Evolutionary conservation across 1,140 invertebrate genomes (phyloP).

Genomic region (Pinna nobilis): DNA sequence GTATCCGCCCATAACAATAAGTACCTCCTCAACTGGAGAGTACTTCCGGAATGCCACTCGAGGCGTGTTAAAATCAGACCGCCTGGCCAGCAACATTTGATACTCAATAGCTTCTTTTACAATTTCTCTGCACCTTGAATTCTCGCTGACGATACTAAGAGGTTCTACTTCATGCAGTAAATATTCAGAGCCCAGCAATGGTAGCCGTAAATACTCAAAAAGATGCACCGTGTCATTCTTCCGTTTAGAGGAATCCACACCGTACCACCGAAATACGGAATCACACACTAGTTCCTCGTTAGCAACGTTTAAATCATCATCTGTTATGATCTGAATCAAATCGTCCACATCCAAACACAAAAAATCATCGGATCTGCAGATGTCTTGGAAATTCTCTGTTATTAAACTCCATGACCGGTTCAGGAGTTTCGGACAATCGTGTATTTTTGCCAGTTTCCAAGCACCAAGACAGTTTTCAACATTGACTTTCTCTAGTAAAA

Average conservation of each 20-base stretch:
- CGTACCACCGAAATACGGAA: conserved; percentile 60
- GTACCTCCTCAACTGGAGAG: conserved; percentile 59
- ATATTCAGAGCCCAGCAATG: conserved; percentile 61
- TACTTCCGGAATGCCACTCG: conserved; percentile 55
- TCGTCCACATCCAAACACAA: conserved; percentile 55
- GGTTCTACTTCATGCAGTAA: conserved; percentile 58
- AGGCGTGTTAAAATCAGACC: conserved; percentile 63
- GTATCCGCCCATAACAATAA: conserved; percentile 60
- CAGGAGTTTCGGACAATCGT: conserved; percentile 54
- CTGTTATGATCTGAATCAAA: conserved; percentile 55
- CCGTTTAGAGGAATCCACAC: conserved; percentile 45
- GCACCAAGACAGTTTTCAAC: conserved; percentile 57
- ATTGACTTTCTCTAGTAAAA: conserved; percentile 51
- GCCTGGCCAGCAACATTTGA: conserved; percentile 61
- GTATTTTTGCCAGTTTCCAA: conserved; percentile 57
- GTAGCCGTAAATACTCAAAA: conserved; percentile 57
- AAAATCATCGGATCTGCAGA: conserved; percentile 56
- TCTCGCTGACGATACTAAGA: conserved; percentile 49
- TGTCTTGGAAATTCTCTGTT: conserved; percentile 54
- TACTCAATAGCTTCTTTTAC: conserved; percentile 65
- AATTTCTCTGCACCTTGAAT: conserved; percentile 55
- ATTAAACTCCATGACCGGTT: conserved; percentile 56
- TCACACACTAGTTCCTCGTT: conserved; percentile 65
- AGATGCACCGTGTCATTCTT: conserved; percentile 49
- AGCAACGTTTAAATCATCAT: conserved; percentile 55